Conservation (phyloP, 1,140 invertebrate genomes). For the Matsumurasca onukii region DNA sequence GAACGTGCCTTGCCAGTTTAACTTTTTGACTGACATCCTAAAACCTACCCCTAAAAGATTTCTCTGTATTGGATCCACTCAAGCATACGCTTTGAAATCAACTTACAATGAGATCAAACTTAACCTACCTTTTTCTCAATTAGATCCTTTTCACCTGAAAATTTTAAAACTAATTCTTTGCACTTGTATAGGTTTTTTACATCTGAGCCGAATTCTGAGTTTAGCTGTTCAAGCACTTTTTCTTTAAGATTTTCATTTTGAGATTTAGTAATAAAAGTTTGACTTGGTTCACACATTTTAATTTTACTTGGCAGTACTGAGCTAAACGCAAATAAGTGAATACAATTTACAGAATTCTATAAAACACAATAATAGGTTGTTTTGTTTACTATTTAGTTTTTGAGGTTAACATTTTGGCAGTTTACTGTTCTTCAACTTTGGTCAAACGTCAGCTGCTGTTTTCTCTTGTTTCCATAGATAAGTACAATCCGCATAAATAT, state of each 20-base stretch:
- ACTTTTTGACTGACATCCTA: neutral
- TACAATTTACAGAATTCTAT: too few species aligned
- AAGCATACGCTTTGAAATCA: constrained; percentile 45
- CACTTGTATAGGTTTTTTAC: constrained; percentile 51
- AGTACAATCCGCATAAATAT: too few species aligned
- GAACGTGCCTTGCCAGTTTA: neutral
- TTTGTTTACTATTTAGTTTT: too few species aligned
- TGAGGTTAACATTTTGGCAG: too few species aligned
- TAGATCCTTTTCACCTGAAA: constrained; percentile 49
- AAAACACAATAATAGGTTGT: too few species aligned
- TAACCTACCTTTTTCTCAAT: constrained; percentile 58
- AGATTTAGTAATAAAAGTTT: too few species aligned
- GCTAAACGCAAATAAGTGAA: too few species aligned
- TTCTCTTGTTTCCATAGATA: too few species aligned
- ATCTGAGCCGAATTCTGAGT: constrained; percentile 53
- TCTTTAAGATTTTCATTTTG: constrained; percentile 43
- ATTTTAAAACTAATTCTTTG: constrained; percentile 46
- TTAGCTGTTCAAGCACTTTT: constrained; percentile 54
- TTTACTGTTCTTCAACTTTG: too few species aligned
- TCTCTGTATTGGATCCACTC: constrained; percentile 20
- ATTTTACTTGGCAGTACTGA: too few species aligned
- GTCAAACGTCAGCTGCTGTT: too few species aligned
- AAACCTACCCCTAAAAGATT: neutral
- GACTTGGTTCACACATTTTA: too few species aligned
- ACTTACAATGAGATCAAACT: constrained; percentile 2